Percentiles rank a stretch among this genome's conserved stretches.
phyloP scores from a whole-genome alignment of 1,140 invertebrate species.

The Aphelenchoides besseyi region DNA sequence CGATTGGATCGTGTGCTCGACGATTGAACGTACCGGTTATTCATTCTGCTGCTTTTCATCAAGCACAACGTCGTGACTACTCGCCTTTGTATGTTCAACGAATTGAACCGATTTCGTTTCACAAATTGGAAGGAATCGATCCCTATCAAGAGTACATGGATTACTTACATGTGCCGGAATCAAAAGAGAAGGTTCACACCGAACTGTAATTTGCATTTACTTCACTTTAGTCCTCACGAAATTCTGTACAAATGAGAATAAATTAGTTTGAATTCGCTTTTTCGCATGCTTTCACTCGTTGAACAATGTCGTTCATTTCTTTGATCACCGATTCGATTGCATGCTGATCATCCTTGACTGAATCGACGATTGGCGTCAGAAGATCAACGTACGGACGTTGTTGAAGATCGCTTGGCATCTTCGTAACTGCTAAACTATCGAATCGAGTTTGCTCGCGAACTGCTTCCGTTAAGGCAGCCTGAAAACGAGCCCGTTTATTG shows the following conservation, averaged over 20 bases:
- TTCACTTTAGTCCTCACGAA: neutral
- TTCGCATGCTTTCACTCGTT: neutral
- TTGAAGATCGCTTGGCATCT: neutral
- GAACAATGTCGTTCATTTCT: neutral
- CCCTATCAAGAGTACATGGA: constrained; percentile 41
- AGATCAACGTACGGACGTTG: neutral
- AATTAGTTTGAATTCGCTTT: neutral
- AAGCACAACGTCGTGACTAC: constrained; percentile 41
- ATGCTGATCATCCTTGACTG: neutral
- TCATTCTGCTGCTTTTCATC: constrained; percentile 42
- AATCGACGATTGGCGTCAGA: neutral
- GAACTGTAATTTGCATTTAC: constrained; percentile 25
- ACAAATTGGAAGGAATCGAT: constrained; percentile 42
- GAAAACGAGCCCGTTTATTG: too few species aligned
- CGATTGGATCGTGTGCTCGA: constrained; percentile 31
- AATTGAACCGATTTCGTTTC: constrained; percentile 38
- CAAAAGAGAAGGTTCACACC: constrained; percentile 8
- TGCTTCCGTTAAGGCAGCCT: neutral
- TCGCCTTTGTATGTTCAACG: constrained; percentile 24
- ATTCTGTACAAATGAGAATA: neutral
- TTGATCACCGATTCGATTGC: constrained; percentile 14
- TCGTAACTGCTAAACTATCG: neutral
- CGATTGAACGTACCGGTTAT: constrained; percentile 34
- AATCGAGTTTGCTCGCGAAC: neutral
- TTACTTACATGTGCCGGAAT: constrained; percentile 24